Percentiles rank a stretch among this genome's conserved stretches.
Conservation (phyloP, 1,140 invertebrate genomes). For the Apis dorsata region DNA sequence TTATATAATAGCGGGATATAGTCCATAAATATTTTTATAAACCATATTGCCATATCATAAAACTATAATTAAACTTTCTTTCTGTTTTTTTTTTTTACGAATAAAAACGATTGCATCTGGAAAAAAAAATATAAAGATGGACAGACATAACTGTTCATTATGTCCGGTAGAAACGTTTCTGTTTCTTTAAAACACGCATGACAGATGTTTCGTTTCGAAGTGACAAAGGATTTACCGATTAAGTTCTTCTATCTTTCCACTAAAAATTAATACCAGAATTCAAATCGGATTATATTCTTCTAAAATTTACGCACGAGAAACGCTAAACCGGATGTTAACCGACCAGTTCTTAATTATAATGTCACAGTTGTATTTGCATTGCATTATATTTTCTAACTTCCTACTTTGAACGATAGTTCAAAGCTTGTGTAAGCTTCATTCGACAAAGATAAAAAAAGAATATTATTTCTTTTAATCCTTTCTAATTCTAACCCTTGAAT, state of each 20-base stretch:
- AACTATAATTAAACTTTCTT: not conserved
- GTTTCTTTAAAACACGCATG: constrained; percentile 11
- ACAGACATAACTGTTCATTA: constrained; percentile 7
- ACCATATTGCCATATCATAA: not conserved
- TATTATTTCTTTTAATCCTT: too few relatives aligned
- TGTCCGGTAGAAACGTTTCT: constrained; percentile 4
- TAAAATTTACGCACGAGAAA: constrained; percentile 19
- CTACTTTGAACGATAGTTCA: not conserved
- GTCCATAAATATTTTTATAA: not conserved
- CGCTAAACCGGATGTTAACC: constrained; percentile 52
- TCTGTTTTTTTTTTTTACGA: not conserved
- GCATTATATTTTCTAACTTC: not conserved
- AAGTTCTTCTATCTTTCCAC: constrained; percentile 22
- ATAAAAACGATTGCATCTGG: not conserved
- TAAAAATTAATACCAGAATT: constrained; percentile 60
- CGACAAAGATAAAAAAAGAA: too few relatives aligned
- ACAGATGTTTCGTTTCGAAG: constrained; percentile 36
- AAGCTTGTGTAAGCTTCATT: not conserved
- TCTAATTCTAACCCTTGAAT: too few relatives aligned
- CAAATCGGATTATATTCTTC: constrained; percentile 63
- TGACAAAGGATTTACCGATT: constrained; percentile 44
- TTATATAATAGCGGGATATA: not conserved
- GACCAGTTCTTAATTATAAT: constrained; percentile 23
- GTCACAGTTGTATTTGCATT: constrained; percentile 46
- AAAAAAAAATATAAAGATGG: not conserved